Evolutionary conservation across 2,888 invertebrate species (phyloP).

Genomic region (Sicus ferrugineus): DNA sequence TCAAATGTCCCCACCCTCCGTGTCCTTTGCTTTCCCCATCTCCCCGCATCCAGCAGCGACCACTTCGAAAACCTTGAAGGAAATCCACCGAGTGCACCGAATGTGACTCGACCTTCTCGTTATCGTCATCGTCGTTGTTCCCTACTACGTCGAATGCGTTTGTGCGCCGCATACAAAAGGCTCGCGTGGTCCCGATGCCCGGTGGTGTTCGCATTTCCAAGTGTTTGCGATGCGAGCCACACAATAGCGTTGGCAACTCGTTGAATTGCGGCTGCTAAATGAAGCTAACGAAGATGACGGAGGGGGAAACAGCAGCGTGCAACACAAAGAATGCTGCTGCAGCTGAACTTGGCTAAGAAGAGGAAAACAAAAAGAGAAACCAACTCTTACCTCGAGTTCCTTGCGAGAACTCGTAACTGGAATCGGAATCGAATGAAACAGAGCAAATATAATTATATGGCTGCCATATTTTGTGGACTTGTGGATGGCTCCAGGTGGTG

Average conservation of each 20-base stretch:
- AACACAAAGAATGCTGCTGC: slow-evolving; percentile 22
- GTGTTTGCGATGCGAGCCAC: slow-evolving; percentile 19
- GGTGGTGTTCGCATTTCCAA: not conserved
- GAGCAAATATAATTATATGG: slow-evolving; percentile 38
- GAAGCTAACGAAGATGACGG: slow-evolving; percentile 22
- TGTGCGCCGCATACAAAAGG: slow-evolving; percentile 12
- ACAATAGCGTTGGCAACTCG: slow-evolving; percentile 25
- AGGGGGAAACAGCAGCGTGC: not conserved
- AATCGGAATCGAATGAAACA: slow-evolving; percentile 23
- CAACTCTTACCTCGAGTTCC: not conserved
- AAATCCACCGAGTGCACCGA: not conserved
- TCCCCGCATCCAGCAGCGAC: not conserved
- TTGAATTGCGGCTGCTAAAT: slow-evolving; percentile 26
- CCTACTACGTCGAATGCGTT: not conserved
- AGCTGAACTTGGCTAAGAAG: not conserved
- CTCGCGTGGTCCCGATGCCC: not conserved
- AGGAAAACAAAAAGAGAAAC: not conserved
- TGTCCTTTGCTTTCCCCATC: too few relatives aligned
- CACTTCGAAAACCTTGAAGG: not conserved
- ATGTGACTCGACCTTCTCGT: not conserved
- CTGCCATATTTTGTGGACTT: slow-evolving; percentile 34
- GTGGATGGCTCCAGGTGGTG: not conserved
- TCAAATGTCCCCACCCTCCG: too few relatives aligned
- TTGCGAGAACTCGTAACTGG: not conserved
- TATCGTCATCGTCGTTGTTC: not conserved